phyloP scores from a whole-genome alignment of 2,797 vertebrate species.

The Emydoidea blandingii region DNA sequence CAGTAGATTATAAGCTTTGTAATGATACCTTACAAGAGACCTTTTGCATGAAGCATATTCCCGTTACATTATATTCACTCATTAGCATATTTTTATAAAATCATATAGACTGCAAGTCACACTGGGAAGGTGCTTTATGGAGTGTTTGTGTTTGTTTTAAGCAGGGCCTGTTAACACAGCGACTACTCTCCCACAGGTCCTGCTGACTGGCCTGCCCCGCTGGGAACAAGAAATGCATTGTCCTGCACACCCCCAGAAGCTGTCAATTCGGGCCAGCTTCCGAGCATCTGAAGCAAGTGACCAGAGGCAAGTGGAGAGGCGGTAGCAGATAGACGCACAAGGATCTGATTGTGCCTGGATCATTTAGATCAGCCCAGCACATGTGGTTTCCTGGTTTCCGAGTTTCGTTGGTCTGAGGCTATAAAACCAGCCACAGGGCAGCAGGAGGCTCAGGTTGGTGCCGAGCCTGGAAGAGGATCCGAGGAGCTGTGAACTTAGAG shows the following conservation, averaged over 20 bases:
- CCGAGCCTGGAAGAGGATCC: accelerated
- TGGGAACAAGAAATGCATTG: neutral
- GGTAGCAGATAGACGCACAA: neutral
- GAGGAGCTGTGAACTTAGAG: neutral
- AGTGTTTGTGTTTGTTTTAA: neutral
- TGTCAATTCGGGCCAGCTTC: neutral
- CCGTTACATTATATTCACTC: too few species aligned
- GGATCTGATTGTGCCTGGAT: neutral
- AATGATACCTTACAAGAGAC: too few species aligned
- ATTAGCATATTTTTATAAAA: too few species aligned
- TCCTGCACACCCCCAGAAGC: neutral
- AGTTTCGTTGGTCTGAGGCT: neutral
- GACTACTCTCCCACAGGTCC: too few species aligned
- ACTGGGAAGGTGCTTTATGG: neutral
- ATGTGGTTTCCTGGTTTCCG: slow-evolving; percentile 41
- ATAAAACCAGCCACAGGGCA: slow-evolving; percentile 25
- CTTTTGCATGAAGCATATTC: too few species aligned
- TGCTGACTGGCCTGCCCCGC: neutral
- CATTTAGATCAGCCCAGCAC: slow-evolving; percentile 29
- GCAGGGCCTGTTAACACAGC: too few species aligned
- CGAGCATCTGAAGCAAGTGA: accelerated
- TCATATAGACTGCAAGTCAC: too few species aligned
- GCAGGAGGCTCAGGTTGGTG: accelerated
- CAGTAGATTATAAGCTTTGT: too few species aligned
- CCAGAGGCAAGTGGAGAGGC: neutral